Conservation (phyloP, 2,888 invertebrate genomes). For the Junonia oenone region DNA sequence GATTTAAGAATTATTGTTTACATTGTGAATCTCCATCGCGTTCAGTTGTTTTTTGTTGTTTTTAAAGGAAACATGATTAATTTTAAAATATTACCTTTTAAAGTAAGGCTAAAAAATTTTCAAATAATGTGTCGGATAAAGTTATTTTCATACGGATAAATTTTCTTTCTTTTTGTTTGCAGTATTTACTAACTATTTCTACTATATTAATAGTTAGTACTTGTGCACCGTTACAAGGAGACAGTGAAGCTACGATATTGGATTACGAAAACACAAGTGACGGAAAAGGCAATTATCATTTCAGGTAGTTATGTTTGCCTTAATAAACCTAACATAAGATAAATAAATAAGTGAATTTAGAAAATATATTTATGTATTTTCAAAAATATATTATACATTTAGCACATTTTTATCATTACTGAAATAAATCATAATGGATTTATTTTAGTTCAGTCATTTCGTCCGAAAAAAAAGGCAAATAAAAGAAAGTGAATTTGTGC, state of each 20-base stretch:
- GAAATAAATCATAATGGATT: no score
- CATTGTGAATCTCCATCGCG: neutral
- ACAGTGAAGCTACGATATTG: conserved; percentile 24
- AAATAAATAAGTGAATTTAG: no score
- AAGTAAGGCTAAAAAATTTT: neutral
- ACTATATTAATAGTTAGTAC: neutral
- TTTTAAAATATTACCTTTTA: neutral
- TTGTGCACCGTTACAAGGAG: conserved; percentile 11
- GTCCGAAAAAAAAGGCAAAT: no score
- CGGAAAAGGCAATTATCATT: conserved; percentile 36
- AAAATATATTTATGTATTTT: no score
- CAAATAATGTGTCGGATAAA: no score
- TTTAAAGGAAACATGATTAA: neutral
- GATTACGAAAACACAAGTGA: conserved; percentile 27
- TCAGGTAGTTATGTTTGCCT: conserved; percentile 31
- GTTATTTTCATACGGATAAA: neutral
- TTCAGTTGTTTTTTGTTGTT: neutral
- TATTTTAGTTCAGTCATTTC: no score
- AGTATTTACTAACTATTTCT: neutral
- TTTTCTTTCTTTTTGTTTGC: conserved; percentile 1
- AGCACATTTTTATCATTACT: no score
- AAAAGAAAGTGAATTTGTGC: no score
- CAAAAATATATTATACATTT: no score
- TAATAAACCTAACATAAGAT: no score
- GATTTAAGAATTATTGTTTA: neutral